phyloP scores from a whole-genome alignment of 2,113 vertebrate genomes.

The Tupaia chinensis region DNA sequence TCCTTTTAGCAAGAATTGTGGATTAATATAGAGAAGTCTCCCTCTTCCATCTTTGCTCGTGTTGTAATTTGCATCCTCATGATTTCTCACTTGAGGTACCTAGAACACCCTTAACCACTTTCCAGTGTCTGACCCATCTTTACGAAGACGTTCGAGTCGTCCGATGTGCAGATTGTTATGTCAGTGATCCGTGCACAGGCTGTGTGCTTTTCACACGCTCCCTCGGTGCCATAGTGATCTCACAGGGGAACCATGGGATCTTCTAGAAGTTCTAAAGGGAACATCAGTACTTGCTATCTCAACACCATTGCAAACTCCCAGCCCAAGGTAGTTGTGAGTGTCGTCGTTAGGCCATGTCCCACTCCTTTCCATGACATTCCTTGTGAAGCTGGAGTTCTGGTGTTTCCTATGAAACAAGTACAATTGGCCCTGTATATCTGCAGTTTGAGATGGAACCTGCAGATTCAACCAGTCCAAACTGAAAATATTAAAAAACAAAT shows the following conservation, averaged over 20 bases:
- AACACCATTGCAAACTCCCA: not conserved
- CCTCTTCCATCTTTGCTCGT: not conserved
- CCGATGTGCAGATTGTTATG: not conserved
- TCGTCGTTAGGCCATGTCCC: rapidly evolving
- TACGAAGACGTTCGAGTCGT: not conserved
- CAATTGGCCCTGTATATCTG: too few relatives aligned
- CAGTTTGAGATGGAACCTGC: too few relatives aligned
- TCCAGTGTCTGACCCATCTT: not conserved
- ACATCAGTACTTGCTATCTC: not conserved
- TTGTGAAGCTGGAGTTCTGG: not conserved
- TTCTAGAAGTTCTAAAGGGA: not conserved
- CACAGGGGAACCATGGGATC: not conserved
- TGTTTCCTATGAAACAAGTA: not conserved
- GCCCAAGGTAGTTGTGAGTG: not conserved
- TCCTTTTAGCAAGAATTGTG: not conserved
- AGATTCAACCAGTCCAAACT: too few relatives aligned
- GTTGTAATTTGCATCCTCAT: not conserved
- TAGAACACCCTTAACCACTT: not conserved
- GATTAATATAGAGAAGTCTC: not conserved
- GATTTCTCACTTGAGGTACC: not conserved
- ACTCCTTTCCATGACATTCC: not conserved
- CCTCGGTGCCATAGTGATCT: not conserved
- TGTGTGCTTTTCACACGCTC: not conserved
- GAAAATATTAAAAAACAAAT: too few relatives aligned
- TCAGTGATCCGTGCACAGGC: not conserved